Conservation (phyloP, 2,888 invertebrate species). For the Limenitis camilla region DNA sequence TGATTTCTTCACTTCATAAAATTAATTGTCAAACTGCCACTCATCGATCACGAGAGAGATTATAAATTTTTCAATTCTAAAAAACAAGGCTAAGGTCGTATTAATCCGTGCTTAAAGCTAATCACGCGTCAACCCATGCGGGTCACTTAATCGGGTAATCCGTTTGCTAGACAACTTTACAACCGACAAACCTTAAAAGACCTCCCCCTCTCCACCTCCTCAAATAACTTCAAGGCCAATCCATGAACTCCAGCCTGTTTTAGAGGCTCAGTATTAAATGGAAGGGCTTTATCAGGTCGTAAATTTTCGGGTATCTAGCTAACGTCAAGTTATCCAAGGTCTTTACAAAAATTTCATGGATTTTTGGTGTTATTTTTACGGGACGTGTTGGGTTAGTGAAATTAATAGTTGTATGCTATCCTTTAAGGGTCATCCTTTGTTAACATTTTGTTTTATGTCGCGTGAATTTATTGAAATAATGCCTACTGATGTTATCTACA, state of each 20-base stretch:
- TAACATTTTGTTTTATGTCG: conserved; percentile 11
- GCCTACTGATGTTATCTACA: no score
- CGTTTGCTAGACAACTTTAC: conserved; percentile 63
- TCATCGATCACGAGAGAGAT: no score
- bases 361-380: conserved; percentile 30
- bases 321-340: conserved; percentile 55
- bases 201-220: conserved; percentile 30
- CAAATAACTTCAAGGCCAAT: conserved; percentile 13
- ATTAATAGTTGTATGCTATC: conserved; percentile 16
- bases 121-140: conserved; percentile 59
- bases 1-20: no score
- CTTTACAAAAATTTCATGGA: conserved; percentile 48
- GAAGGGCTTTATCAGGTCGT: conserved; percentile 64
- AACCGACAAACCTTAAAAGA: conserved; percentile 41
- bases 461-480: no score
- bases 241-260: conserved; percentile 34
- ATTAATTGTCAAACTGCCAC: no score
- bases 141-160: conserved; percentile 68
- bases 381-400: conserved; percentile 11
- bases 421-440: conserved; percentile 16
- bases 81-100: conserved; percentile 5
- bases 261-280: conserved; percentile 43
- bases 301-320: conserved; percentile 64
- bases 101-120: conserved; percentile 39
- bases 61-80: no score